Evolutionary conservation across 2,797 vertebrate species (phyloP).

Genomic region (Myotis findleyi): DNA sequence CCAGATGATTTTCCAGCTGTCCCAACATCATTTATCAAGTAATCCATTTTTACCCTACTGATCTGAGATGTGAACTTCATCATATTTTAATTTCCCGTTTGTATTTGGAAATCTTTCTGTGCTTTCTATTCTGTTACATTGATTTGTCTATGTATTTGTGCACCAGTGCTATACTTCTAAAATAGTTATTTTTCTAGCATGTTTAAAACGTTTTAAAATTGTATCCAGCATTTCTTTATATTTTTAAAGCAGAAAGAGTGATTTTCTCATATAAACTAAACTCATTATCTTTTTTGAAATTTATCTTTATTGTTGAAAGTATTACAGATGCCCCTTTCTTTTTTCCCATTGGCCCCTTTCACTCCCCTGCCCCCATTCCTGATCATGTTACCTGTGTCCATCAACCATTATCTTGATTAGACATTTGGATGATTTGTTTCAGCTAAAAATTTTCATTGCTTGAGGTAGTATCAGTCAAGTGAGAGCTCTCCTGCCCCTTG

Average conservation of each 20-base stretch:
- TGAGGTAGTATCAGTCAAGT: neutral
- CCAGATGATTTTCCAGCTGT: neutral
- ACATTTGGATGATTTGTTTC: conserved; percentile 15
- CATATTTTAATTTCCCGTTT: neutral
- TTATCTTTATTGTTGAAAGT: neutral
- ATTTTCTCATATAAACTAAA: conserved; percentile 17
- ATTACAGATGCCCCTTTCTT: neutral
- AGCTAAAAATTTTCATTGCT: neutral
- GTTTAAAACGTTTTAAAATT: neutral
- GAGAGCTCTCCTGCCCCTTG: neutral
- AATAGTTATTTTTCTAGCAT: neutral
- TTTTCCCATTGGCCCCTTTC: neutral
- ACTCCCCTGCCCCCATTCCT: too few species aligned
- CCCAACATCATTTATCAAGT: neutral
- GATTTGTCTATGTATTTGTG: neutral
- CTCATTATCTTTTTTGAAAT: neutral
- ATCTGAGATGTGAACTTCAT: neutral
- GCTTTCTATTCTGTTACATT: neutral
- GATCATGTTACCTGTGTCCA: too few species aligned
- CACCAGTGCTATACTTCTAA: neutral
- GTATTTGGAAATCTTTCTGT: neutral
- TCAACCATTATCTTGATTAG: neutral
- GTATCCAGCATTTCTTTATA: neutral
- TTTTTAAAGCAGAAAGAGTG: neutral
- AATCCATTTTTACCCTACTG: neutral